These are phyloP conservation scores for Sesia apiformis DNA, from an alignment of 2,888 invertebrate genomes.

Conservation along the genomic window DNA sequence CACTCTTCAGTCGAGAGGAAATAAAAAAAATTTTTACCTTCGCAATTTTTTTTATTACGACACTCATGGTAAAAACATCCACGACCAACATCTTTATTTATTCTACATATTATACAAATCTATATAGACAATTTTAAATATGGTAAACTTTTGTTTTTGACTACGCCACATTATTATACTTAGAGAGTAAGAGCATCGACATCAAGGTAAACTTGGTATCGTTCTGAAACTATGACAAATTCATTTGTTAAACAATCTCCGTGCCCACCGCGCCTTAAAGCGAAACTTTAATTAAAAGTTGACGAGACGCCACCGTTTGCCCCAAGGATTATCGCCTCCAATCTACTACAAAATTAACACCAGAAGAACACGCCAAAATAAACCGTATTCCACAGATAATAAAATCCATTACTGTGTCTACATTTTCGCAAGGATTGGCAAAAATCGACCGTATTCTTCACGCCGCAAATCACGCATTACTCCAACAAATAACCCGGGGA, in stretches of 20 bases:
- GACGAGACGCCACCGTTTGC: constrained; percentile 28
- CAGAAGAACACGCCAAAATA: constrained; percentile 19
- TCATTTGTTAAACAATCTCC: neutral
- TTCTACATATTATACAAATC: too few relatives aligned
- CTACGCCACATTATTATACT: too few relatives aligned
- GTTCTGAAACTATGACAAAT: neutral
- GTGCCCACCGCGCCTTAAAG: constrained; percentile 2
- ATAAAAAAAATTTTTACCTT: too few relatives aligned
- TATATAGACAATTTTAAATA: too few relatives aligned
- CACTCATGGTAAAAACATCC: too few relatives aligned
- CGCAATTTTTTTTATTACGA: too few relatives aligned
- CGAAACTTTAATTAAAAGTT: constrained; percentile 52
- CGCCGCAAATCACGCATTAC: constrained; percentile 65
- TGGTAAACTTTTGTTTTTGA: too few relatives aligned
- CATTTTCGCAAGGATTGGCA: constrained; percentile 10
- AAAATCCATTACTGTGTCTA: constrained; percentile 12
- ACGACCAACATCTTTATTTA: too few relatives aligned
- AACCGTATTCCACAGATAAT: constrained; percentile 24
- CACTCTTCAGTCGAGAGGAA: too few relatives aligned
- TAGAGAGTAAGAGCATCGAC: too few relatives aligned
- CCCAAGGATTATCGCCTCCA: constrained; percentile 19
- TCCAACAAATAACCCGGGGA: constrained; percentile 53
- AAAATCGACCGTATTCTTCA: constrained; percentile 39
- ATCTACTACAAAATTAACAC: constrained; percentile 3
- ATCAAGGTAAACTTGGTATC: too few relatives aligned